These are phyloP conservation scores for Botia kubotai DNA, from an alignment of 2,797 vertebrate species.

Conservation along the genomic window DNA sequence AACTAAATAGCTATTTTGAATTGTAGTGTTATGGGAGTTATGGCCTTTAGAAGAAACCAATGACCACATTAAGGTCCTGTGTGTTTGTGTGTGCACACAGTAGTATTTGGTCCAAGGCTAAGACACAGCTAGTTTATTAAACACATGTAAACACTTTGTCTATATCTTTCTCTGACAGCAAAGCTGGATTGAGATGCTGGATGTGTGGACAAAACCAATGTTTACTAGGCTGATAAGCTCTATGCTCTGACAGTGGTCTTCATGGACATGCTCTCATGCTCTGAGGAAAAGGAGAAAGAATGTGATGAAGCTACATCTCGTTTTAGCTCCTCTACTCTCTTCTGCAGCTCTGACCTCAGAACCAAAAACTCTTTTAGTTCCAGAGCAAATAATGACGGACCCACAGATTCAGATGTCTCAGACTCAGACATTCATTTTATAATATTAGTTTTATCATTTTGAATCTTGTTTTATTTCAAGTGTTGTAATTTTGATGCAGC, in stretches of 20 bases:
- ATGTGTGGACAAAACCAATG: not conserved
- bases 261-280: constrained; percentile 80
- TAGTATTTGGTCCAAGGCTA: too few relatives aligned
- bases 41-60: constrained; percentile 8
- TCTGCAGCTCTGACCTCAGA: constrained; percentile 88
- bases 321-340: constrained; percentile 89
- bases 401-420: too few relatives aligned
- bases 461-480: too few relatives aligned
- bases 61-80: not conserved
- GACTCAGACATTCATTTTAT: too few relatives aligned
- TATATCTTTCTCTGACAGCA: not conserved
- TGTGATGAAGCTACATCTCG: constrained; percentile 80
- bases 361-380: too few relatives aligned
- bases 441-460: too few relatives aligned
- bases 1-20: not conserved
- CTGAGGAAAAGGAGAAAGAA: constrained; percentile 85
- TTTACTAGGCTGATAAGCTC: not conserved
- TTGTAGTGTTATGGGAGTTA: not conserved
- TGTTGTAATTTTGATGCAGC: too few relatives aligned
- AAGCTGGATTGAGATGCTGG: not conserved
- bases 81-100: not conserved
- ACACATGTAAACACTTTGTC: not conserved
- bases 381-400: too few relatives aligned
- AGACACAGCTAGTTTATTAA: not conserved
- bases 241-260: constrained; percentile 86